Base-by-base conservation (phyloP, 2,797 vertebrate species). In the Bradypus variegatus region DNA sequence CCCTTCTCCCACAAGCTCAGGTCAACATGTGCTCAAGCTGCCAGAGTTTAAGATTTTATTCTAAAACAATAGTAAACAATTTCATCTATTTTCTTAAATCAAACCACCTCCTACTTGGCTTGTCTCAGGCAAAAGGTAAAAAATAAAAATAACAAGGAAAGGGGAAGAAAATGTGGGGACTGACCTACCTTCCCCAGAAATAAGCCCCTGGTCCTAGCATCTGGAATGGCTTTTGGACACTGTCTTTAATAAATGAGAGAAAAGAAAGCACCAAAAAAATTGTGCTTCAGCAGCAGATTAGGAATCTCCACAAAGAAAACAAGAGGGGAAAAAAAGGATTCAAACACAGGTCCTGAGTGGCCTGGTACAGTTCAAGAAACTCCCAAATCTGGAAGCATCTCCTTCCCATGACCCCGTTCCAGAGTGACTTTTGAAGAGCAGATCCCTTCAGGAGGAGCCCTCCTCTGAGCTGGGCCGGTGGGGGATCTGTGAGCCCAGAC, bases 1-100 rank as follows among this genome's bases (percentile, higher is more conserved):
- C 38, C 45, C 75, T 25, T 41, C 29, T 70, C 90, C 31, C 64
- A 2, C 6, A 8, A 77, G 86, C 78, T 87, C 67, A 60, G 48
- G 53, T 69, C 75, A 85, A 53, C 19, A 6, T 9, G 8, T 21
- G 65, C 64, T 65, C 85, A 62, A 45, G 88, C 91, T 0, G 10
- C 81, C 81, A 89, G 90, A 95, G 93, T 96, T 96, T 90, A 89
- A 82, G 60, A 50, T 96, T 96, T 96, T 96, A 96, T 96, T 96
- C 96, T 82, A 96, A 96, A 96, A 96, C 91, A 95, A 95, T 86
- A 96, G 96, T 96, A 96, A 96, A 96, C 95, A 96, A 96, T 96
- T 96, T 95, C 92, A 88, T 92, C 93, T 90, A 94, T 94, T 95
- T 92, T 94, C 94, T 94, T 93, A 92, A 94, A 86, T 94, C 88